These are phyloP conservation scores for Pithys albifrons DNA, from an alignment of 2,113 vertebrate species.

Conservation along the genomic window DNA sequence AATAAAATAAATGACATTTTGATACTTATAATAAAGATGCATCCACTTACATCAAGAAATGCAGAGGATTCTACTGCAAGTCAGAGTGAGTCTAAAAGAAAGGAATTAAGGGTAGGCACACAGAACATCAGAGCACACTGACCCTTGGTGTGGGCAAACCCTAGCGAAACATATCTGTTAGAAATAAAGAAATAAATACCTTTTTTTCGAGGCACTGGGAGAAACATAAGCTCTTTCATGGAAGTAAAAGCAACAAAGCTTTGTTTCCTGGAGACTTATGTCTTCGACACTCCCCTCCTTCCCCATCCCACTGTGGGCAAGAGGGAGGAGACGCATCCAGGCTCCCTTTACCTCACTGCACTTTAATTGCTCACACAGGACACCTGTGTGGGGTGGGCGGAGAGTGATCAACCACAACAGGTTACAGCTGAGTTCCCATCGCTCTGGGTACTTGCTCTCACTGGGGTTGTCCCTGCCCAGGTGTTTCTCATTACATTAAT, in stretches of 20 bases:
- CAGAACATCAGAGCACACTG: slow-evolving; percentile 32
- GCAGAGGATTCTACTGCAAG: background rate
- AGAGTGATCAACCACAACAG: background rate
- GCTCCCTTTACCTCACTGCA: rapidly evolving
- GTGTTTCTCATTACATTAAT: background rate
- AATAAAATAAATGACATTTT: slow-evolving; percentile 39
- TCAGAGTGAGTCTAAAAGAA: slow-evolving; percentile 61
- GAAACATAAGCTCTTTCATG: background rate
- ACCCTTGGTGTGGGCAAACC: background rate
- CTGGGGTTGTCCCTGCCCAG: background rate
- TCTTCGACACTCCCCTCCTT: background rate
- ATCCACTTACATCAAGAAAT: background rate
- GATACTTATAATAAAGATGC: slow-evolving; percentile 9
- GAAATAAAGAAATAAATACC: background rate
- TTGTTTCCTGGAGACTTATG: background rate
- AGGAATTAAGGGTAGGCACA: slow-evolving; percentile 48
- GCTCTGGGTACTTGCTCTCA: background rate
- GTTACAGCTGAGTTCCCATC: background rate
- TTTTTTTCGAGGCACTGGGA: background rate
- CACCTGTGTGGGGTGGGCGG: rapidly evolving
- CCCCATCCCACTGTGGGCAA: rapidly evolving
- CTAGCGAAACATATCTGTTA: background rate
- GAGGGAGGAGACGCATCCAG: background rate
- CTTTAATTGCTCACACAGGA: background rate
- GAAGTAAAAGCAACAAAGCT: background rate